Base-by-base conservation (phyloP, 2,797 vertebrate species). In the Aselliscus stoliczkanus region DNA sequence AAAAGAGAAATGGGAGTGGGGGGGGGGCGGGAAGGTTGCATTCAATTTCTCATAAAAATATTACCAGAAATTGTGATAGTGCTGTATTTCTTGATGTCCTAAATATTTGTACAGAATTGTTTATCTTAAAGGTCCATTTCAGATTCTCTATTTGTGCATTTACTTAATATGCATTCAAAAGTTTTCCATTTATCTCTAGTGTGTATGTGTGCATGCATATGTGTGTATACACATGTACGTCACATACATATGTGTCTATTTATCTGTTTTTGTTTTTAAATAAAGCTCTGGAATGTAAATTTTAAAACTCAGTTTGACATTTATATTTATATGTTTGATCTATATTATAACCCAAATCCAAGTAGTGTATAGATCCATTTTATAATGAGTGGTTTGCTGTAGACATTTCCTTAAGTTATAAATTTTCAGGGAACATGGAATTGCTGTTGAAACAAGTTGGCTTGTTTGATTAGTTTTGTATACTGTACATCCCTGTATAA, bases 41-140 rank as follows among this genome's bases (percentile, higher is more conserved):
- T 87, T 89, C 37, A 4, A 69, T 56, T 90, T 84, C 60, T 76
- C 86, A 76, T 80, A 54, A 91, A 86, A 95, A 60, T 15, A 42
- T 65, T 34, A 34, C 15, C 31, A 76, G 39, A 94, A 89, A 42
- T 83, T 85, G 18, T 67, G 64, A 82, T 47, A 70, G 14, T 75
- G 58, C 17, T 39, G 0, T 79, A 47, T 39, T 88, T 92, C 56
- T 42, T 62, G 29, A 50, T 23, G 7, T 54, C 15, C 9, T 85
- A 76, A 84, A 94, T 86, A 79, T 83, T 92, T 91, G 77, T 60
- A 52, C 8, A 54, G 25, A 64, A 60, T 29, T 87, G 42, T 90
- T 93, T 85, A 79, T 58, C 34, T 90, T 88, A 42, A 75, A 85
- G n/a, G 31, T 67, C 90, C 25, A 72, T 91, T 96, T 94, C 64